Evolutionary conservation across 2,888 invertebrate genomes (phyloP).

Genomic region (Hirtodrosophila cameraria): DNA sequence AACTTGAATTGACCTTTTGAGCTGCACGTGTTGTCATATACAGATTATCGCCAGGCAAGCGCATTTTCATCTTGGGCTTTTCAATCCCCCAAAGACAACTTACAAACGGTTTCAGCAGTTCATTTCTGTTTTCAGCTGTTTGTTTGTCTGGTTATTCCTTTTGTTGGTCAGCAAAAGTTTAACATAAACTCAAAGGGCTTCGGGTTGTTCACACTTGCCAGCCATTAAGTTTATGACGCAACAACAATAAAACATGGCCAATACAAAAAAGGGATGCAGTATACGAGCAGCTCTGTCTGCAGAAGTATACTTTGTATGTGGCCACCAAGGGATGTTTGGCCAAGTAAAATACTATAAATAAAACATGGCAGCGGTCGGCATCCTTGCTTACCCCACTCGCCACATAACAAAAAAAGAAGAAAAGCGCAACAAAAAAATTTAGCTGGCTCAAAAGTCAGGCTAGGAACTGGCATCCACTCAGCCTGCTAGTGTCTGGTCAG

Average conservation of each 20-base stretch:
- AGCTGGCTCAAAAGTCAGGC: slow-evolving; percentile 54
- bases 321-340: slow-evolving; percentile 69
- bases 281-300: slow-evolving; percentile 23
- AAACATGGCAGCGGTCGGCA: slow-evolving; percentile 65
- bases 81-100: slow-evolving; percentile 62
- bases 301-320: no score
- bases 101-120: slow-evolving; percentile 54
- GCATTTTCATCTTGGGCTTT: slow-evolving; percentile 43
- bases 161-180: slow-evolving; percentile 71
- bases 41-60: slow-evolving; percentile 59
- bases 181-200: slow-evolving; percentile 61
- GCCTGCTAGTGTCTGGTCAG: slow-evolving; percentile 53
- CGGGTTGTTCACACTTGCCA: slow-evolving; percentile 72
- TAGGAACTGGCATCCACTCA: slow-evolving; percentile 11
- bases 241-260: slow-evolving; percentile 72
- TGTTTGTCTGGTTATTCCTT: slow-evolving; percentile 23
- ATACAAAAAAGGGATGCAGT: slow-evolving; percentile 50
- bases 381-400: no score
- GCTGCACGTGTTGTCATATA: slow-evolving; percentile 53
- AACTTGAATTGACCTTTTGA: slow-evolving; percentile 24
- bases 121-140: slow-evolving; percentile 23
- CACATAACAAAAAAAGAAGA: slow-evolving; percentile 14
- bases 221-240: slow-evolving; percentile 79
- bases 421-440: slow-evolving; percentile 47
- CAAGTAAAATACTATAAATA: slow-evolving; percentile 69